phyloP scores from a whole-genome alignment of 2,797 vertebrate genomes.

The Manis pentadactyla region DNA sequence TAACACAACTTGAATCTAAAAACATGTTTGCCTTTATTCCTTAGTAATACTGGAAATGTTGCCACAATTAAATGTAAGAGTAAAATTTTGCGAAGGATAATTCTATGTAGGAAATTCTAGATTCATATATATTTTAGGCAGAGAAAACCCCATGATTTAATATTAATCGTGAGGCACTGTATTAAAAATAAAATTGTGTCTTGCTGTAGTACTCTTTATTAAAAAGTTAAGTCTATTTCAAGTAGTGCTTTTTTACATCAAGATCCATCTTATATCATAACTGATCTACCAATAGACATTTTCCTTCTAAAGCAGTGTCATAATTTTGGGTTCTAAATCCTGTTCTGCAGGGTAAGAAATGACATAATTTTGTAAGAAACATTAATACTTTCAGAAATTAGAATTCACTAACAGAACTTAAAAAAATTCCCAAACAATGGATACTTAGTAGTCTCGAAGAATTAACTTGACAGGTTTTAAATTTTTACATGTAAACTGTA shows the following conservation, averaged over 20 bases:
- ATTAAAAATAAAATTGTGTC: not conserved
- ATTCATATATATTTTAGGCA: not conserved
- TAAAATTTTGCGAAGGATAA: not conserved
- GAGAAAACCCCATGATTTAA: not conserved
- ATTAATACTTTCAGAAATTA: not conserved
- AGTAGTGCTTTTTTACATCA: not conserved
- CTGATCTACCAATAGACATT: not conserved
- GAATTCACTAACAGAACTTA: not conserved
- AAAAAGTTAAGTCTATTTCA: not conserved
- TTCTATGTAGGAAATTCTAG: constrained; percentile 12
- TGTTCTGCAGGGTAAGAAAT: not conserved
- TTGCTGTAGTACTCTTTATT: not conserved
- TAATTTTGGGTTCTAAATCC: not conserved
- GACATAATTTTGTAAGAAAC: not conserved
- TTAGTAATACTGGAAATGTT: not conserved
- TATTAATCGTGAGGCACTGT: not conserved
- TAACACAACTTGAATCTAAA: not conserved
- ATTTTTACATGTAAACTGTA: not conserved
- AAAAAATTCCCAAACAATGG: not conserved
- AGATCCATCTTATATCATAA: not conserved
- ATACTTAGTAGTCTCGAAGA: not conserved
- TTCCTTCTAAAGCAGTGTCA: not conserved
- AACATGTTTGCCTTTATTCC: not conserved
- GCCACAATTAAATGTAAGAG: not conserved
- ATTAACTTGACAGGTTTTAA: not conserved